Percentiles rank a stretch among this genome's conserved stretches.
Evolutionary conservation across 2,113 vertebrate genomes (phyloP).

Genomic region (Sarotherodon lohbergeri): DNA sequence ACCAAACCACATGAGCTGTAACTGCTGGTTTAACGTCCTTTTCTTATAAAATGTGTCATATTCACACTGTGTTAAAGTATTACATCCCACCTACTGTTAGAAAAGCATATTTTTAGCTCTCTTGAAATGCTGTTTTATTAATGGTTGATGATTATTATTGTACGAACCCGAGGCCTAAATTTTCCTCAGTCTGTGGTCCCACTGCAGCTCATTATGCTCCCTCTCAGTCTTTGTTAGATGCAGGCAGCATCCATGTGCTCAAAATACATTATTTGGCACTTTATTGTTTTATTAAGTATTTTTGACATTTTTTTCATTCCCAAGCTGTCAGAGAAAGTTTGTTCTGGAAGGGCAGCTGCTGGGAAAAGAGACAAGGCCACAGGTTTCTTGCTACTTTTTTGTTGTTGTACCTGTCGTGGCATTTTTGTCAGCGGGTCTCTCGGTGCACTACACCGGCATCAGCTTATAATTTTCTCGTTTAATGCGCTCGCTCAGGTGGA

Average conservation of each 20-base stretch:
- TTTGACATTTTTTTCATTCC: background rate
- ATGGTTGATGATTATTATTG: background rate
- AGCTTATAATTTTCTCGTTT: background rate
- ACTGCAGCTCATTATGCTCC: conserved; percentile 21
- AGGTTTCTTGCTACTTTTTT: background rate
- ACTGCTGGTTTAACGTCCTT: background rate
- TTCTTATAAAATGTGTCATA: background rate
- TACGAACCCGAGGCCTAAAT: background rate
- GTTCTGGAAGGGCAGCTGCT: background rate
- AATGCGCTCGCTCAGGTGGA: background rate
- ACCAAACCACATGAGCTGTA: background rate
- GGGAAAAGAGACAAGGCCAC: background rate
- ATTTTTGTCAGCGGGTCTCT: background rate
- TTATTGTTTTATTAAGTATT: background rate
- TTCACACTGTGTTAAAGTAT: background rate
- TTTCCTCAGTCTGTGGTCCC: background rate
- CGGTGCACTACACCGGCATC: too few species aligned
- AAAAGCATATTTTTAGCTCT: background rate
- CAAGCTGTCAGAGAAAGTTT: background rate
- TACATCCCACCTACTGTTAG: background rate
- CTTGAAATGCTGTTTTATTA: background rate
- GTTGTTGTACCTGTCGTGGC: background rate
- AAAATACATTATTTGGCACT: background rate
- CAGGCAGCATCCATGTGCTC: background rate
- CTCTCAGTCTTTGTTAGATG: background rate